These are phyloP conservation scores for Ginglymostoma cirratum DNA, from an alignment of 2,113 vertebrate genomes.

Conservation along the genomic window DNA sequence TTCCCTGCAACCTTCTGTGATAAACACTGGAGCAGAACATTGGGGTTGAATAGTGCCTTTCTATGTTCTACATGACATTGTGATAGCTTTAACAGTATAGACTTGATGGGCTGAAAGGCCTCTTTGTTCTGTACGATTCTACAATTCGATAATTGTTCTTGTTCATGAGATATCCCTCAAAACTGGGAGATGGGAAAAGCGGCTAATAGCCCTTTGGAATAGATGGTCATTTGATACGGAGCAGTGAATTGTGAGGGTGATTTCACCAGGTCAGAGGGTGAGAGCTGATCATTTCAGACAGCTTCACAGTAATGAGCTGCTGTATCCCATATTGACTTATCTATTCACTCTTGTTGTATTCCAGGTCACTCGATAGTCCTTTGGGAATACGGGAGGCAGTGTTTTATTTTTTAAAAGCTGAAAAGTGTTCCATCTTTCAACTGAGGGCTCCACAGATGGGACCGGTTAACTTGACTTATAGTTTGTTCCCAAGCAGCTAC, in stretches of 20 bases:
- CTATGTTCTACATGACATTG: background rate
- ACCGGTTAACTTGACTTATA: constrained; percentile 20
- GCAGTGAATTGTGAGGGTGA: background rate
- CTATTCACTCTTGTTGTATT: constrained; percentile 21
- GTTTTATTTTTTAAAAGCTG: background rate
- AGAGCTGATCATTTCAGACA: too few relatives aligned
- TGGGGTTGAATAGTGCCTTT: background rate
- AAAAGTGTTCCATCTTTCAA: constrained; percentile 23
- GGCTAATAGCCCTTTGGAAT: background rate
- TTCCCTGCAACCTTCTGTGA: too few relatives aligned
- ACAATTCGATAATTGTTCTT: background rate
- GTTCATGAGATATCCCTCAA: background rate
- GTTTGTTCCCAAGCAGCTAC: constrained; percentile 30
- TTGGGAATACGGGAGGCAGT: constrained; percentile 30
- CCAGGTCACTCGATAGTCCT: constrained; percentile 34
- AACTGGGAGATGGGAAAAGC: too few relatives aligned
- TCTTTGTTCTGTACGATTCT: too few relatives aligned
- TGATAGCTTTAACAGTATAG: too few relatives aligned
- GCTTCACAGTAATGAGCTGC: background rate
- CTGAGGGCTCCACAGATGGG: background rate
- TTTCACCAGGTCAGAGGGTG: background rate
- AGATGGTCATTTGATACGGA: background rate
- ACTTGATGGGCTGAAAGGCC: too few relatives aligned
- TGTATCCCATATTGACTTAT: background rate
- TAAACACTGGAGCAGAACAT: background rate